A percentile compares a stretch with the other conserved stretches of the same genome.
Conservation (phyloP, 2,888 invertebrate genomes). For the Frankliniella intonsa region DNA sequence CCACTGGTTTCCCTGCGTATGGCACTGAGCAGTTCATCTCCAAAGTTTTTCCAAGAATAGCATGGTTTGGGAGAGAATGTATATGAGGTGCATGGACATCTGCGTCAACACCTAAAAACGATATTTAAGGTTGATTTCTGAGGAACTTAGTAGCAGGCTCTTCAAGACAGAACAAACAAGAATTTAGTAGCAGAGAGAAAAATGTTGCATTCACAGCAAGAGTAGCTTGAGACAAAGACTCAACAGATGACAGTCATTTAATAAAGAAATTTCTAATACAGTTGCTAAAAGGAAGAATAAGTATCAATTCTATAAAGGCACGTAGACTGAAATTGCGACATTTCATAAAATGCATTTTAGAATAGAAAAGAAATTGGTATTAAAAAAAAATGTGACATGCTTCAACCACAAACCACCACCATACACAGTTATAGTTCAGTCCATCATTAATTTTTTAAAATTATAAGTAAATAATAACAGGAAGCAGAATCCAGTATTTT, state of each 20-base stretch:
- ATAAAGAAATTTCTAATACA: neutral
- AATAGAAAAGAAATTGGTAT: neutral
- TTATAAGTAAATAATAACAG: neutral
- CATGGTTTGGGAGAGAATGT: constrained; percentile 40
- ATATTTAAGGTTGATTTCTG: too few species aligned
- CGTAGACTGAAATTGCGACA: neutral
- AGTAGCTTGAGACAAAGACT: too few species aligned
- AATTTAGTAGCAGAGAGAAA: neutral
- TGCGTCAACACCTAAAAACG: neutral
- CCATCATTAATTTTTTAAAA: neutral
- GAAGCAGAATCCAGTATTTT: too few species aligned
- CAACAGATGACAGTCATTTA: neutral
- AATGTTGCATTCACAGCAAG: neutral
- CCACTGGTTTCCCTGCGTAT: constrained; percentile 40
- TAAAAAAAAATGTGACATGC: neutral
- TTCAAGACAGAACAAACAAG: neutral
- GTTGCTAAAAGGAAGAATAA: neutral
- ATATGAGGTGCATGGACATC: neutral
- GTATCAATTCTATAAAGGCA: neutral
- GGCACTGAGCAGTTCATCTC: constrained; percentile 43
- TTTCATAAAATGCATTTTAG: neutral
- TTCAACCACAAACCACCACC: constrained; percentile 6
- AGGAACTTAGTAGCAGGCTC: too few species aligned
- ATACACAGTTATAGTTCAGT: neutral
- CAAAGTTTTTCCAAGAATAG: constrained; percentile 43